Percentiles rank a stretch among this genome's conserved stretches.
phyloP scores from a whole-genome alignment of 2,113 vertebrate genomes.

The Anarrhichthys ocellatus region DNA sequence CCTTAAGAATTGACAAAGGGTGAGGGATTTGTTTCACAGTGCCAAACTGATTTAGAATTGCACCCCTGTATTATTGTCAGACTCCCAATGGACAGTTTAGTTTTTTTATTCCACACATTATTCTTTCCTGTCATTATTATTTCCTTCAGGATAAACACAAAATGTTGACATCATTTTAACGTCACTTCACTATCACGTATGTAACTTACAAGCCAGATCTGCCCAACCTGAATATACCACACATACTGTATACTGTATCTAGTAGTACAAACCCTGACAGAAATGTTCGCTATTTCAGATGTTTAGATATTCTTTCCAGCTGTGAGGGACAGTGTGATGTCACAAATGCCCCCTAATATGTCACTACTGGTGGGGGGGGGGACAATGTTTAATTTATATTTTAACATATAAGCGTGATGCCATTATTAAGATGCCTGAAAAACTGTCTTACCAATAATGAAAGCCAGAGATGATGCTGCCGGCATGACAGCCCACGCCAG shows the following conservation, averaged over 20 bases:
- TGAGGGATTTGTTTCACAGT: neutral
- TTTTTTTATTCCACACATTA: neutral
- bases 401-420: neutral
- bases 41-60: neutral
- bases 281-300: neutral
- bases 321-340: neutral
- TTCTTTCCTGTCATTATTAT: neutral
- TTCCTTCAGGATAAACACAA: neutral
- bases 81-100: neutral
- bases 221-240: neutral
- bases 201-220: neutral
- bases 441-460: constrained; percentile 50
- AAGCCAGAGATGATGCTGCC: constrained; percentile 30
- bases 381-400: neutral
- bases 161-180: neutral
- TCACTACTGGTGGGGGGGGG: neutral
- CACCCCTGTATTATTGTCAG: neutral
- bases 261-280: neutral
- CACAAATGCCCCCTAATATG: neutral
- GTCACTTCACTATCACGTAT: neutral
- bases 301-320: neutral
- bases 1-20: constrained; percentile 29
- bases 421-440: neutral
- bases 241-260: neutral
- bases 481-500: constrained; percentile 61